Evolutionary conservation across 2,113 vertebrate species (phyloP).

Genomic region (Sinocyclocheilus grahami): DNA sequence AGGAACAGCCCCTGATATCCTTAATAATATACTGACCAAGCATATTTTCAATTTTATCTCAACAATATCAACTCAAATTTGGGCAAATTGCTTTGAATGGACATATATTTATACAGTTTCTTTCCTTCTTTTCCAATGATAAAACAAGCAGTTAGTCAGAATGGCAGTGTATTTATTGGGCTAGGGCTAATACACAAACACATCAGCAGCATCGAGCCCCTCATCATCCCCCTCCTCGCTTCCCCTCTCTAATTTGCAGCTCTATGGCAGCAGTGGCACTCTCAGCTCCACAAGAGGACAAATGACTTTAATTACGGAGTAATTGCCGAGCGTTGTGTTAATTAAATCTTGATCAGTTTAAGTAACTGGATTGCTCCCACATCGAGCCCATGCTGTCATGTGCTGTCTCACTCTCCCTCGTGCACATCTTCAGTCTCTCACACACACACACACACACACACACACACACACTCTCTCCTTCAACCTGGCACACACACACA

Average conservation of each 20-base stretch:
- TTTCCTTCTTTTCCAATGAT: not conserved
- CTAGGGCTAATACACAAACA: slow-evolving; percentile 7
- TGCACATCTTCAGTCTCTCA: slow-evolving; percentile 48
- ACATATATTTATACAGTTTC: not conserved
- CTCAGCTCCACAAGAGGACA: slow-evolving; percentile 91
- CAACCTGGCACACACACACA: not conserved
- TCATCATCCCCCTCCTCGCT: not conserved
- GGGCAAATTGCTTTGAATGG: not conserved
- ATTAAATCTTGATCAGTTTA: slow-evolving; percentile 99
- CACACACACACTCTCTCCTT: not conserved
- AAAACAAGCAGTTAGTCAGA: not conserved
- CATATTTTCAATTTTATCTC: not conserved
- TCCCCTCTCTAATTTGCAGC: slow-evolving; percentile 38
- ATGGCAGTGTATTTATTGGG: not conserved
- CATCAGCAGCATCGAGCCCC: not conserved
- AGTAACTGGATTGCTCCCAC: slow-evolving; percentile 96
- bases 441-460: not conserved
- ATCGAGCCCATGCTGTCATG: slow-evolving; percentile 81
- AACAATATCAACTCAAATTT: not conserved
- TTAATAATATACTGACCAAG: not conserved
- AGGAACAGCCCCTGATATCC: not conserved
- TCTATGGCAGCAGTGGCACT: slow-evolving; percentile 67
- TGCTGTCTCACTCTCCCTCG: slow-evolving; percentile 51
- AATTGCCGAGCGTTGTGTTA: slow-evolving; percentile 95
- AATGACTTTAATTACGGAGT: slow-evolving; percentile 99